phyloP scores from a whole-genome alignment of 2,797 vertebrate species.

The Vespertilio murinus region DNA sequence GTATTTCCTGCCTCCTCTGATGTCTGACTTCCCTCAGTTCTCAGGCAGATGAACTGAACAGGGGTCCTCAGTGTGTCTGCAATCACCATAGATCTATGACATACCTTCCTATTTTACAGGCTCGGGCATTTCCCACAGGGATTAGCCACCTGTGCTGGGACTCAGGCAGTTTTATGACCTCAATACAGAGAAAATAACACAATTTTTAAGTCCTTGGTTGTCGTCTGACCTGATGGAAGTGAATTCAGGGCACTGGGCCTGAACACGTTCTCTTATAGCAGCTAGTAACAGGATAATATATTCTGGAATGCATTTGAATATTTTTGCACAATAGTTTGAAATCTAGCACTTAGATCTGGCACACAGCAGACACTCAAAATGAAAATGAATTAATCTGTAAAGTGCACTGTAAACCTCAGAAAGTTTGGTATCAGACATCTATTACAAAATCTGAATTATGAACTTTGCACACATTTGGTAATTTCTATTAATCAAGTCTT shows the following conservation, averaged over 20 bases:
- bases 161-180: constrained; percentile 67
- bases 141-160: constrained; percentile 59
- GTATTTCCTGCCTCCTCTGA: not conserved
- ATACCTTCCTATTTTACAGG: constrained; percentile 39
- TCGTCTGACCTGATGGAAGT: not conserved
- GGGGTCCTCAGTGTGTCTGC: not conserved
- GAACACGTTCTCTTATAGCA: not conserved
- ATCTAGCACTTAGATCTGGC: not conserved
- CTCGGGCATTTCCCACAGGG: constrained; percentile 7
- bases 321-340: not conserved
- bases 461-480: not conserved
- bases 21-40: not conserved
- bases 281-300: not conserved
- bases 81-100: not conserved
- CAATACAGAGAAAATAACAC: constrained; percentile 52
- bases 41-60: not conserved
- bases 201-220: constrained; percentile 33
- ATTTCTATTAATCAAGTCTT: not conserved
- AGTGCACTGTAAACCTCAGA: not conserved
- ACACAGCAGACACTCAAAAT: not conserved
- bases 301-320: not conserved
- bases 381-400: not conserved
- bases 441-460: not conserved
- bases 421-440: not conserved
- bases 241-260: constrained; percentile 32